phyloP scores from a whole-genome alignment of 2,888 invertebrate genomes.

The Athalia rosae region DNA sequence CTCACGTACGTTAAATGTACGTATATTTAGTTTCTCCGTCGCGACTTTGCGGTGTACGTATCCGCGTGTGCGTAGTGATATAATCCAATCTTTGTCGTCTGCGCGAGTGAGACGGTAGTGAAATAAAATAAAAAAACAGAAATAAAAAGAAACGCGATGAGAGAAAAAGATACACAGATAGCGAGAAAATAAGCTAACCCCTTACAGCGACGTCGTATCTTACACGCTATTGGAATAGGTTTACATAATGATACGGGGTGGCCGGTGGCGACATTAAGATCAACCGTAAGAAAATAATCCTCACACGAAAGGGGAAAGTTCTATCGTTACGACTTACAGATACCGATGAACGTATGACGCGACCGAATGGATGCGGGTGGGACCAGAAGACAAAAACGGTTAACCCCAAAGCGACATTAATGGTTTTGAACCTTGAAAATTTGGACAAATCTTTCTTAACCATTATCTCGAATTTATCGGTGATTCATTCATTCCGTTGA shows the following conservation, averaged over 20 bases:
- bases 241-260: conserved; percentile 60
- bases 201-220: conserved; percentile 42
- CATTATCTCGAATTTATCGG: not conserved
- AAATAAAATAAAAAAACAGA: conserved; percentile 43
- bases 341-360: conserved; percentile 31
- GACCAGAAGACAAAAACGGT: conserved; percentile 8
- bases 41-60: conserved; percentile 27
- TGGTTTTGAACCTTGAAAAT: conserved; percentile 21
- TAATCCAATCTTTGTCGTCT: conserved; percentile 64
- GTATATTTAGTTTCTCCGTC: not conserved
- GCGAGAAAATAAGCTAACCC: conserved; percentile 30
- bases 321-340: conserved; percentile 3
- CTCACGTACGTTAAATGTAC: not conserved
- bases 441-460: conserved; percentile 41
- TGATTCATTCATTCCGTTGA: conserved; percentile 20
- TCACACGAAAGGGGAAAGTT: conserved; percentile 16
- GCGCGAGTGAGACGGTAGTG: conserved; percentile 19
- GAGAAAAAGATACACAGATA: conserved; percentile 38
- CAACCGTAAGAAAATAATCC: conserved; percentile 28
- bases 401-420: conserved; percentile 5
- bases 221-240: conserved; percentile 61
- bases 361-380: not conserved
- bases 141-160: not conserved
- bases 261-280: conserved; percentile 40
- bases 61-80: conserved; percentile 54